phyloP scores from a whole-genome alignment of 1,140 invertebrate species.

The Goniozus legneri region DNA sequence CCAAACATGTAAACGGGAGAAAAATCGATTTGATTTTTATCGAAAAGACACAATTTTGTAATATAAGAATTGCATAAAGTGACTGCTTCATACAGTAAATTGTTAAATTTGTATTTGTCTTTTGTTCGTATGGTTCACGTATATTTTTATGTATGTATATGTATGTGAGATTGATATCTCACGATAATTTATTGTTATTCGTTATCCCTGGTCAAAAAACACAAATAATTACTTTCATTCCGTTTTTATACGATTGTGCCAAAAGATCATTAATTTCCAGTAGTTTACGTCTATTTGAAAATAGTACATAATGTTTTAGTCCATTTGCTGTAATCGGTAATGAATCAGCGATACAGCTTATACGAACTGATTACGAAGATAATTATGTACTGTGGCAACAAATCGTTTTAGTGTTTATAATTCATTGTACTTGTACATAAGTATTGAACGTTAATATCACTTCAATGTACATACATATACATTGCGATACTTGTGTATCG shows the following conservation, averaged over 20 bases:
- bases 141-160: slow-evolving; percentile 25
- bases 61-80: slow-evolving; percentile 36
- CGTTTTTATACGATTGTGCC: too few species aligned
- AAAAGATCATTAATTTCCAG: too few species aligned
- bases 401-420: slow-evolving; percentile 52
- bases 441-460: slow-evolving; percentile 47
- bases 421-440: slow-evolving; percentile 51
- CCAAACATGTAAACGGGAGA: too few species aligned
- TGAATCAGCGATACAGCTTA: too few species aligned
- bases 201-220: too few species aligned
- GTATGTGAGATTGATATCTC: slow-evolving; percentile 20
- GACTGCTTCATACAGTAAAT: slow-evolving; percentile 22
- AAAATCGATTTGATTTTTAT: too few species aligned
- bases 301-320: slow-evolving; percentile 25
- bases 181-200: too few species aligned
- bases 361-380: slow-evolving; percentile 27
- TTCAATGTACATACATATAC: slow-evolving; percentile 48
- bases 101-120: slow-evolving; percentile 29
- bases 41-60: slow-evolving; percentile 28
- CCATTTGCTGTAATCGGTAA: too few species aligned
- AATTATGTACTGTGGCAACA: too few species aligned
- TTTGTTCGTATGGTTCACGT: slow-evolving; percentile 23
- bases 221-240: too few species aligned
- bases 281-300: too few species aligned
- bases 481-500: slow-evolving; percentile 38